Evolutionary conservation across 2,888 invertebrate genomes (phyloP).

Genomic region (Diogma glabrata): DNA sequence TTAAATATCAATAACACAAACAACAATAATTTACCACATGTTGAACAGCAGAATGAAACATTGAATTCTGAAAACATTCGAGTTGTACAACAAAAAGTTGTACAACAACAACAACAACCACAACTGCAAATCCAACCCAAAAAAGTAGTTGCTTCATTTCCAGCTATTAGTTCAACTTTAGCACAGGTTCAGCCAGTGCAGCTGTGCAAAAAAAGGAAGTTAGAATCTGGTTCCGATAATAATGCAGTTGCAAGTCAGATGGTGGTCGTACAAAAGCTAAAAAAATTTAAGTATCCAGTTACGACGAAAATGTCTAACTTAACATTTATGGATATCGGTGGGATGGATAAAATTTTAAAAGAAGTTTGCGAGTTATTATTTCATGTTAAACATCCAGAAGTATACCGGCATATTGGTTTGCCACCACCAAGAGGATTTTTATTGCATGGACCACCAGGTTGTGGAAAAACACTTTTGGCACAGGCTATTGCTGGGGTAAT

Average conservation of each 20-base stretch:
- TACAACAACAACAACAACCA: slow-evolving; percentile 23
- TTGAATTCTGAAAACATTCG: background rate
- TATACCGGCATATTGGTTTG: slow-evolving; percentile 74
- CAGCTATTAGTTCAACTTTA: too few species aligned
- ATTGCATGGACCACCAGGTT: slow-evolving; percentile 92
- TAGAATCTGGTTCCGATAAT: slow-evolving; percentile 10
- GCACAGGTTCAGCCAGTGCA: background rate
- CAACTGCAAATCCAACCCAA: slow-evolving; percentile 23
- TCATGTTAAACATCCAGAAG: slow-evolving; percentile 81
- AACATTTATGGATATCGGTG: slow-evolving; percentile 54
- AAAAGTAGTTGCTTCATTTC: slow-evolving; percentile 15
- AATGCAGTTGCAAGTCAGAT: slow-evolving; percentile 23
- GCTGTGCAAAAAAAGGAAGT: slow-evolving; percentile 17
- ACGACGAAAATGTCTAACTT: slow-evolving; percentile 12
- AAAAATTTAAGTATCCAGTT: slow-evolving; percentile 14
- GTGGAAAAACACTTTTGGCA: slow-evolving; percentile 77
- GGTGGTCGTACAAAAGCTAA: background rate
- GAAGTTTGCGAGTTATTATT: slow-evolving; percentile 64
- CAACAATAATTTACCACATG: too few species aligned
- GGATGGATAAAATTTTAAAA: slow-evolving; percentile 59
- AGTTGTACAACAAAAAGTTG: slow-evolving; percentile 27
- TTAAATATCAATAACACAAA: too few species aligned
- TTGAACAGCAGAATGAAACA: background rate
- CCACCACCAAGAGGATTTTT: slow-evolving; percentile 83
- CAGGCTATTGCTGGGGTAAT: slow-evolving; percentile 71